Conservation (phyloP, 1,140 invertebrate genomes). For the Panagrolaimus sp. region DNA sequence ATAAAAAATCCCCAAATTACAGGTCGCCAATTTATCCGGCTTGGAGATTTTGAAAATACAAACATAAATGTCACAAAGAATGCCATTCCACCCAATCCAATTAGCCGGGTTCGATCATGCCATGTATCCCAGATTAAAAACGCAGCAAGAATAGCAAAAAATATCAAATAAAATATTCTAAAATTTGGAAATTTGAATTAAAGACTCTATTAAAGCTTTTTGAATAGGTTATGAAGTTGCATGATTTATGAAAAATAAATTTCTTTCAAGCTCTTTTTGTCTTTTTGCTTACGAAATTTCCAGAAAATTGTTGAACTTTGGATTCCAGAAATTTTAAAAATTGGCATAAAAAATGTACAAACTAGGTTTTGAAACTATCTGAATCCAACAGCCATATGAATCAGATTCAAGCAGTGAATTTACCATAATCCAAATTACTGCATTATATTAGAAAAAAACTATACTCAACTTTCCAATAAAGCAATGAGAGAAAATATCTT, state of each 20-base stretch:
- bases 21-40: conserved; percentile 68
- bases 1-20: conserved; percentile 74
- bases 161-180: conserved; percentile 36
- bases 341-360: too few species aligned
- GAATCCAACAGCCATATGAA: too few species aligned
- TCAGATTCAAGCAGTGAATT: too few species aligned
- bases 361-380: too few species aligned
- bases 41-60: conserved; percentile 53
- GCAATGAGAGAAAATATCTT: too few species aligned
- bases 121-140: conserved; percentile 65
- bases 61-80: conserved; percentile 59
- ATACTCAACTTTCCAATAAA: neutral
- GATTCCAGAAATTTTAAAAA: too few species aligned
- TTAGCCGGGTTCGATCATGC: conserved; percentile 65
- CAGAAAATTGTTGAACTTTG: neutral
- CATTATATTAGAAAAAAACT: too few species aligned
- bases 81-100: conserved; percentile 57
- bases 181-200: conserved; percentile 29
- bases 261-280: neutral
- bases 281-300: neutral
- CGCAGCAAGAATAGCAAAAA: conserved; percentile 64
- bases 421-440: too few species aligned
- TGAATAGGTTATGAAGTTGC: conserved; percentile 8
- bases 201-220: neutral
- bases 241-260: neutral